phyloP scores from a whole-genome alignment of 37 sponge, comb jelly and placozoan genomes.

The Cliona cf. orientalis region DNA sequence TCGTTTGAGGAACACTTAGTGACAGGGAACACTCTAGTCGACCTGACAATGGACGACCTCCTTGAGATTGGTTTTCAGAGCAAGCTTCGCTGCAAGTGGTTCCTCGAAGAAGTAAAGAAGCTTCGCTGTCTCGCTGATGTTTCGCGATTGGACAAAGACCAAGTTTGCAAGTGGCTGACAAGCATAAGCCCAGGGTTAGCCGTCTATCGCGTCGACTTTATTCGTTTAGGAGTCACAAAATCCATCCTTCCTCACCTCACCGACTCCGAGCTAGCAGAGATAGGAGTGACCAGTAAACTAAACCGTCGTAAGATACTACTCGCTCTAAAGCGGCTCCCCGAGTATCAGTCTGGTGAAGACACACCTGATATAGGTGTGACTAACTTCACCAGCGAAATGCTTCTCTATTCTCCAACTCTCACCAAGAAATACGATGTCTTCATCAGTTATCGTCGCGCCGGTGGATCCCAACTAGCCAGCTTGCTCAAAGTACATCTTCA shows the following conservation, averaged over 20 bases:
- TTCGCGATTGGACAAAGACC: slow-evolving; percentile 21
- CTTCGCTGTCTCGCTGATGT: slow-evolving; percentile 45
- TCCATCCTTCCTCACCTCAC: slow-evolving; percentile 40
- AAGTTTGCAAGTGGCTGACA: slow-evolving; percentile 45
- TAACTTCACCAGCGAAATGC: neutral
- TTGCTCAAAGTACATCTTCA: slow-evolving; percentile 56
- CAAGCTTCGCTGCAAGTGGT: slow-evolving; percentile 28
- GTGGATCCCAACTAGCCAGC: slow-evolving; percentile 67
- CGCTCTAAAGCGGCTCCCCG: neutral
- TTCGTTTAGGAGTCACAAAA: slow-evolving; percentile 25
- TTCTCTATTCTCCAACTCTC: neutral
- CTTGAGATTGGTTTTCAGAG: slow-evolving; percentile 32
- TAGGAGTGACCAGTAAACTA: slow-evolving; percentile 22
- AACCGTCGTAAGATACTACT: slow-evolving; percentile 30
- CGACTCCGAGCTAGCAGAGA: slow-evolving; percentile 13
- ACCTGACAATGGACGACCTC: slow-evolving; percentile 35
- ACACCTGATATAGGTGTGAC: slow-evolving; percentile 10
- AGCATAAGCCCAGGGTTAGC: slow-evolving; percentile 22
- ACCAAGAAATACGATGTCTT: slow-evolving; percentile 55
- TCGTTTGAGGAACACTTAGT: slow-evolving; percentile 17
- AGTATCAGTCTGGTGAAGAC: neutral
- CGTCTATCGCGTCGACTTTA: slow-evolving; percentile 40
- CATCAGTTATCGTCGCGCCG: slow-evolving; percentile 52
- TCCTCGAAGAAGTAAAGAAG: slow-evolving; percentile 25
- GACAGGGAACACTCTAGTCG: slow-evolving; percentile 43